Percentiles rank a stretch among this genome's conserved stretches.
These are phyloP conservation scores for Lacerta bilineata DNA, from an alignment of 2,797 vertebrate genomes.

Conservation along the genomic window DNA sequence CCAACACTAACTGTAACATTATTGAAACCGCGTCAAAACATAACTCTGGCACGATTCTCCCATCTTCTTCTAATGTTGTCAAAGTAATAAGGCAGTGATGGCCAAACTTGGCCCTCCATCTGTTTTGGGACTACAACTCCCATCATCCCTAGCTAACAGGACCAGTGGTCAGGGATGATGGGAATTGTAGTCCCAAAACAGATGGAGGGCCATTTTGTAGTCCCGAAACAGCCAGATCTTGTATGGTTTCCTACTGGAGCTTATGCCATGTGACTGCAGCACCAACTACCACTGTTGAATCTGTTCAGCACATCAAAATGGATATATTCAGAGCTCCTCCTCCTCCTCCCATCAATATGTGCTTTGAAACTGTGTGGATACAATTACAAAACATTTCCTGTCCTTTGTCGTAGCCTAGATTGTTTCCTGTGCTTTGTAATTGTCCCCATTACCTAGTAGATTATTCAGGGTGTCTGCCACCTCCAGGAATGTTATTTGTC, in stretches of 20 bases:
- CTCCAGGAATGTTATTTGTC: conserved; percentile 1
- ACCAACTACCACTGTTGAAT: neutral
- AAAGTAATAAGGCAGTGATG: neutral
- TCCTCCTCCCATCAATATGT: neutral
- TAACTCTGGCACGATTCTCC: neutral
- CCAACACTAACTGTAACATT: too few species aligned
- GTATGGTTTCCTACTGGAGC: too few species aligned
- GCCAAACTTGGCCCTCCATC: too few species aligned
- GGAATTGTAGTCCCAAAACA: too few species aligned
- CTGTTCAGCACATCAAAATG: neutral
- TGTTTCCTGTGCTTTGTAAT: neutral
- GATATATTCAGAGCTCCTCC: conserved; percentile 13
- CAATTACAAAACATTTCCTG: conserved; percentile 2
- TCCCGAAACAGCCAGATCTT: neutral
- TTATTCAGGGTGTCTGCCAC: conserved; percentile 23
- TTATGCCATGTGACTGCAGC: neutral
- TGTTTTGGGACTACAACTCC: too few species aligned
- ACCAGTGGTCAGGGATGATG: too few species aligned
- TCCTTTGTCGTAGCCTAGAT: conserved; percentile 11
- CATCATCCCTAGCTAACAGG: too few species aligned
- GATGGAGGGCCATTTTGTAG: too few species aligned
- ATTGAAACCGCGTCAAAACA: conserved; percentile 17
- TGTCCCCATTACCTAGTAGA: neutral
- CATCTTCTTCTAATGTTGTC: neutral
- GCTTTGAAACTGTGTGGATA: conserved; percentile 14